Conservation (phyloP, 2,113 vertebrate genomes). For the Elgaria multicarinata region DNA sequence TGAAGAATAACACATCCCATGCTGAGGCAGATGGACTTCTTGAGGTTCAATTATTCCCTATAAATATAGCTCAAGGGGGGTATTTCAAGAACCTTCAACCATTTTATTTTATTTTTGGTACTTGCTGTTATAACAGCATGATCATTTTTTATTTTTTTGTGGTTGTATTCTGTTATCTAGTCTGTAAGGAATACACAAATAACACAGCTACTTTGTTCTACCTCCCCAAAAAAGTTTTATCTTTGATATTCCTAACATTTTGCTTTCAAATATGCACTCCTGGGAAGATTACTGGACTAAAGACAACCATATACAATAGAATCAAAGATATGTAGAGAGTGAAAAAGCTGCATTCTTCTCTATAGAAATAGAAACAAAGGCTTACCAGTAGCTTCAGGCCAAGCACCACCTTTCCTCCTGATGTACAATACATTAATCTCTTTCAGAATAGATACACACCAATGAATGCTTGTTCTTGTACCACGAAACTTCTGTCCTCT, state of each 20-base stretch:
- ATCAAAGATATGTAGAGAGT: not conserved
- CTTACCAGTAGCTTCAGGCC: not conserved
- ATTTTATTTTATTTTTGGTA: not conserved
- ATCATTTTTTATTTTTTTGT: not conserved
- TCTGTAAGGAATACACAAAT: rapidly evolving
- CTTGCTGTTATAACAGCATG: conserved; percentile 5
- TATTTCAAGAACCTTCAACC: not conserved
- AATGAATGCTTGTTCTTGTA: not conserved
- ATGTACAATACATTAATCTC: not conserved
- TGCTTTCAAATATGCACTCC: not conserved
- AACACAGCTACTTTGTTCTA: not conserved
- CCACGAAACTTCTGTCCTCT: not conserved
- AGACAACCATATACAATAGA: not conserved
- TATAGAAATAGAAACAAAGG: conserved; percentile 4
- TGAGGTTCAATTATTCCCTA: not conserved
- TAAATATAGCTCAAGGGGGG: not conserved
- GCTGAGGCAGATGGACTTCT: not conserved
- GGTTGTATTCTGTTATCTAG: conserved; percentile 28
- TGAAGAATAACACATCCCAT: not conserved
- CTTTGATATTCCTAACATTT: not conserved
- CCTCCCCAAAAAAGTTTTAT: too few species aligned
- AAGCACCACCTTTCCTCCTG: not conserved
- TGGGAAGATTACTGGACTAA: conserved; percentile 5
- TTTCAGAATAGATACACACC: not conserved
- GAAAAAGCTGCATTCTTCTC: not conserved